Evolutionary conservation across 1,140 invertebrate species (phyloP), one percentile per base, ranked within the genome.

Genomic region (Brachionus sp.): DNA sequence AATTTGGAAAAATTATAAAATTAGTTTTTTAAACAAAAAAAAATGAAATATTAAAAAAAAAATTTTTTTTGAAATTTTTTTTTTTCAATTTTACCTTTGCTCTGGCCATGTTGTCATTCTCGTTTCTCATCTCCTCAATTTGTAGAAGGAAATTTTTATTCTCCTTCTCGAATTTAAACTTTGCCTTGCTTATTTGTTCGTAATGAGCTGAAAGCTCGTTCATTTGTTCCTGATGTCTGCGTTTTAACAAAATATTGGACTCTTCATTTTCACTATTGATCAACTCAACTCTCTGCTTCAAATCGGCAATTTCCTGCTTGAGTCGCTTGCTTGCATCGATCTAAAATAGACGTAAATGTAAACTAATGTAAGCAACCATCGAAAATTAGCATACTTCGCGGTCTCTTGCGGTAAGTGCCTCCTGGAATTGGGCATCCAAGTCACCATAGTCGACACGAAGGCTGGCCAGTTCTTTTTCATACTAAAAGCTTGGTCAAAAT

Each of bases 111-210:
- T 50, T 39, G 33, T 83, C 82, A 16, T 46, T 33, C 12, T 83
- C 82, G 3, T 39, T 77, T 35, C 50, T 70, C 50, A 83, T 44
- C 1, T 83, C 82, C 23, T 83, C 82, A 42, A 83, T 13, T 83
- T 83, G 57, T 19, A 57, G 62, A 73, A 75, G 82, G 42, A 73
- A 77, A 23, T 25, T 37, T 16, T 73, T 73, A 19, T 75, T 83
- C 37, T 83, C 82, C 64, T 83, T 83, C 62, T 83, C 82, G 42
- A 46, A 77, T 75, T 57, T 83, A 44, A 50, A 35, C 29, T 37
- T 50, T 5, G 23, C 16, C 35, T 77, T 73, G 23, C 35, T 73
- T 42, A 75, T 25, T 39, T 62, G 37, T 75, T 83, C 82, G 25
- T 73, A 10, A 33, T 83, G 82, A 29, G 33, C 44, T 3, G 82